Conservation (phyloP, 2,888 invertebrate species). For the Hydropsyche betteni region DNA sequence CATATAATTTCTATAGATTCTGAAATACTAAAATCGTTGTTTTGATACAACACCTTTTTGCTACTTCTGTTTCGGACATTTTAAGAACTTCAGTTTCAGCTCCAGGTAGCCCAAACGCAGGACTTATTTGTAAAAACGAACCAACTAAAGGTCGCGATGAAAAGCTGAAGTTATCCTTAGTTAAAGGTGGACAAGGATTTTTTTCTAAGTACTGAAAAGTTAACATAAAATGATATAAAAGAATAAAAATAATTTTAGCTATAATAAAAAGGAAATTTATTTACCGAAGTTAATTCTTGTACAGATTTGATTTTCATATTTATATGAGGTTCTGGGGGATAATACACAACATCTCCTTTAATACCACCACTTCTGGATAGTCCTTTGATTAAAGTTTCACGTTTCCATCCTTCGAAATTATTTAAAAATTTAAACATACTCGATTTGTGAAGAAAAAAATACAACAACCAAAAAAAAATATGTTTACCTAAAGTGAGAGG, state of each 20-base stretch:
- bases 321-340: slow-evolving; percentile 71
- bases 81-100: slow-evolving; percentile 78
- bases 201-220: slow-evolving; percentile 77
- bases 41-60: slow-evolving; percentile 66
- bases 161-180: slow-evolving; percentile 91
- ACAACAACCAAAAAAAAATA: slow-evolving; percentile 31
- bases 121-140: slow-evolving; percentile 82
- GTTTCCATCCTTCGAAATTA: slow-evolving; percentile 79
- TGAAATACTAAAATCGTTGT: neutral
- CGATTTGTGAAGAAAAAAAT: neutral
- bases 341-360: slow-evolving; percentile 94
- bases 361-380: slow-evolving; percentile 86
- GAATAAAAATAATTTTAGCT: slow-evolving; percentile 27
- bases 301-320: slow-evolving; percentile 69
- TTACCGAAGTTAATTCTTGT: slow-evolving; percentile 73
- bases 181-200: slow-evolving; percentile 68
- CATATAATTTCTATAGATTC: neutral
- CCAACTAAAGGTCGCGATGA: slow-evolving; percentile 89
- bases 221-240: slow-evolving; percentile 37
- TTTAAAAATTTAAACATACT: slow-evolving; percentile 1
- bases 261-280: slow-evolving; percentile 52
- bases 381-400: slow-evolving; percentile 90
- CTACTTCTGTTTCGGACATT: slow-evolving; percentile 83
- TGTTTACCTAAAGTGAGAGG: slow-evolving; percentile 58
- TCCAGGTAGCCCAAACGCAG: slow-evolving; percentile 63